Base-by-base conservation (phyloP, 2,113 vertebrate genomes). In the Strix uralensis region DNA sequence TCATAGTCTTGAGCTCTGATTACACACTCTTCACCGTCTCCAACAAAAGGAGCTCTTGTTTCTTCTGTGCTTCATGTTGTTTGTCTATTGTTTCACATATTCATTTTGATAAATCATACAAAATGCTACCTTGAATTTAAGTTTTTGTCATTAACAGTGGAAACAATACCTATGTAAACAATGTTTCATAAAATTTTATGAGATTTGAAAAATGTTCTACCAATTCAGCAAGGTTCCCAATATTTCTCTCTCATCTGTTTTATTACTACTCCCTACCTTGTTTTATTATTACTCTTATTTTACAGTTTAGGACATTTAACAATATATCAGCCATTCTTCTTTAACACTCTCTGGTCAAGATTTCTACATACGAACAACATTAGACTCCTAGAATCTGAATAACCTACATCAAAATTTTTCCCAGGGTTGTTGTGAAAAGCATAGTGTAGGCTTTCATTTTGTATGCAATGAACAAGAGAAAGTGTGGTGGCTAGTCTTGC, bases 1-100 rank as follows among this genome's bases (percentile, higher is more conserved):
- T 94, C 96, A 96, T 15, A 96, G 92, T 78, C 85, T 88, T 95
- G 92, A 97, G 93, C 86, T 96, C 55, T 95, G 92, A 95, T 96
- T 96, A 96, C 93, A 95, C 36, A 73, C 83, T 89, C 91, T 85
- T 94, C 70, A 89, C 51, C 92, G 59, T 72, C 65, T 93, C 78
- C 87, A 82, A 93, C 92, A 96, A 96, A 95, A 95, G 85, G 49
- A 87, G 73, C 65, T 88, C 86, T 85, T 88, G 22, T 91, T 95
- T 95, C 81, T 82, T 57, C 87, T 54, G 8, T 90, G 71, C 79
- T 93, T 95, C 87, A 91, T 42, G 57, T 73, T 87, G 70, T 82
- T 95, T 78, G 79, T 75, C 92, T 95, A 82, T 94, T 79, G 82
- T 95, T 96, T 93, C 65, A 82, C 67, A 52, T 59, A 81, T 58